Conservation (phyloP, 2,888 invertebrate genomes). For the Leptinotarsa rubiginosa region DNA sequence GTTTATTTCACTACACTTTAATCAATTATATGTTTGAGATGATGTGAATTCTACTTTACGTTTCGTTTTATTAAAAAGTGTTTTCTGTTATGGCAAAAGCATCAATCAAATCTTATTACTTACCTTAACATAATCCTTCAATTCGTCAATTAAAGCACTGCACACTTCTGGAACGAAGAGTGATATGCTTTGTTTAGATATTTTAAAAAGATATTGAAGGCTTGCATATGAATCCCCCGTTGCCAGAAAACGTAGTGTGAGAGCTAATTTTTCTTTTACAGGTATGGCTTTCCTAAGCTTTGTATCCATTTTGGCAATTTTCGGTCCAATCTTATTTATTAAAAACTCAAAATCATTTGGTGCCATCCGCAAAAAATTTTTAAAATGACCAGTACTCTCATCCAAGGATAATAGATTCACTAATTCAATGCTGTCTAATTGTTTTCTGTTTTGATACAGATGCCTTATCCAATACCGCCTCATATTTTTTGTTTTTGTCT, state of each 20-base stretch:
- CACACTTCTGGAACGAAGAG: conserved; percentile 1
- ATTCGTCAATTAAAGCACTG: neutral
- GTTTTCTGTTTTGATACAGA: conserved; percentile 1
- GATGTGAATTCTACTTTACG: conserved; percentile 1
- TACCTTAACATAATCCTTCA: neutral
- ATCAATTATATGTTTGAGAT: too few relatives aligned
- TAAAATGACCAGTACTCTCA: neutral
- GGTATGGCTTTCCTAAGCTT: neutral
- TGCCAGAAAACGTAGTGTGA: neutral
- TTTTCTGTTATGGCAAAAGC: neutral
- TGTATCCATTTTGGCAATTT: neutral
- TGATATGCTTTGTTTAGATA: neutral
- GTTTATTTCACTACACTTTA: too few relatives aligned
- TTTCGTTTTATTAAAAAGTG: neutral
- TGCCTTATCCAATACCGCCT: neutral
- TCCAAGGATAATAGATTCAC: neutral
- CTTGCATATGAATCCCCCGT: neutral
- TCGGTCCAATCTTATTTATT: neutral
- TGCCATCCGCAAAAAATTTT: neutral
- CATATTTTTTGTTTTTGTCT: neutral
- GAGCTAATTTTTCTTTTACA: conserved; percentile 1
- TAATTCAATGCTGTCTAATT: neutral
- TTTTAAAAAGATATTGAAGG: neutral
- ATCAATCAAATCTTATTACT: neutral
- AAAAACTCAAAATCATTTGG: conserved; percentile 1